phyloP scores from a whole-genome alignment of 2,888 invertebrate species.

The Panzeria rudis region DNA sequence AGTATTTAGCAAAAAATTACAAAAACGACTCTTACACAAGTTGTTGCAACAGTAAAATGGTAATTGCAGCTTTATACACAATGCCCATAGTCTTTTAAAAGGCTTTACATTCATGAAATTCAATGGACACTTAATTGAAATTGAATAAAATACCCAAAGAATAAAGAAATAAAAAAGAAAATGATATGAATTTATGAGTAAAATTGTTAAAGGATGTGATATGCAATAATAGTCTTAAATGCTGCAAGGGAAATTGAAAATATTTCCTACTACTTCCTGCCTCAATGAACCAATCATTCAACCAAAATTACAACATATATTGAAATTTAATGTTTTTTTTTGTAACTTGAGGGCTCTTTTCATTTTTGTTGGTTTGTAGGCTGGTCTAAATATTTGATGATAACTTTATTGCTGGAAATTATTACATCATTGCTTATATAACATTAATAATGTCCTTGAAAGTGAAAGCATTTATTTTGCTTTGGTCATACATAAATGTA shows the following conservation, averaged over 20 bases:
- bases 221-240: neutral
- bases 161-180: neutral
- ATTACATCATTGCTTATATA: conserved; percentile 9
- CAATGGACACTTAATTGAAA: conserved; percentile 32
- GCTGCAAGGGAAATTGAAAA: conserved; percentile 40
- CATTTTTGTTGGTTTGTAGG: neutral
- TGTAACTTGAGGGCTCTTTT: neutral
- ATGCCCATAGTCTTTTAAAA: neutral
- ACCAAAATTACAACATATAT: neutral
- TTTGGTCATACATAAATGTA: neutral
- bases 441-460: conserved; percentile 12
- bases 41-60: neutral
- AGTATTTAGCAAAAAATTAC: neutral
- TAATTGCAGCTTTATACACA: neutral
- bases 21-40: neutral
- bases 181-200: conserved; percentile 7
- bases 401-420: conserved; percentile 20
- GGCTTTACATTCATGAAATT: conserved; percentile 34
- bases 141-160: conserved; percentile 21
- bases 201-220: conserved; percentile 23
- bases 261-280: conserved; percentile 10
- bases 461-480: neutral
- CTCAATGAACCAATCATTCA: neutral
- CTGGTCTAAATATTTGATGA: conserved; percentile 5
- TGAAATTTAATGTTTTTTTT: conserved; percentile 3